These are phyloP conservation scores for Catharus bicknelli DNA, from an alignment of 2,113 vertebrate genomes.

Conservation along the genomic window DNA sequence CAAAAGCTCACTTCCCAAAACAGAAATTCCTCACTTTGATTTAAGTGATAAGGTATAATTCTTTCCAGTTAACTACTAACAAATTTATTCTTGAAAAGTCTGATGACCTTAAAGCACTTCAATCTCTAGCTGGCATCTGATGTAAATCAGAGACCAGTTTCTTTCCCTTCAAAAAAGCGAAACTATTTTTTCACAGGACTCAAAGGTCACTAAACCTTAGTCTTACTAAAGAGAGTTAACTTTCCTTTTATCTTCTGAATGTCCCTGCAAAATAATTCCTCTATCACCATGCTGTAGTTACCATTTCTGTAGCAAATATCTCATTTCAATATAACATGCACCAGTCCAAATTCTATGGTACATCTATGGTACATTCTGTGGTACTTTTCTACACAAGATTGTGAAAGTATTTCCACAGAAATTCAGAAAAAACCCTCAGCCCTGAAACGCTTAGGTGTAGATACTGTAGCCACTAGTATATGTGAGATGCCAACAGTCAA, in stretches of 20 bases:
- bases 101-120: background rate
- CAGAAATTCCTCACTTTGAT: background rate
- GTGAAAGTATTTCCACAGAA: background rate
- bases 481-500: background rate
- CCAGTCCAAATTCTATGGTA: background rate
- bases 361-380: background rate
- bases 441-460: background rate
- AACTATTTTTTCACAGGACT: background rate
- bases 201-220: background rate
- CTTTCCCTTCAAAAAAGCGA: background rate
- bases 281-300: background rate
- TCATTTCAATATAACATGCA: background rate
- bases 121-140: background rate
- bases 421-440: background rate
- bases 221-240: background rate
- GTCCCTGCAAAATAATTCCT: background rate
- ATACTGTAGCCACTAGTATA: background rate
- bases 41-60: background rate
- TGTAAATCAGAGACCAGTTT: background rate
- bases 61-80: background rate
- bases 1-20: background rate
- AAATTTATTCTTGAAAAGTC: background rate
- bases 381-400: background rate
- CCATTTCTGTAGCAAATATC: background rate
- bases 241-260: background rate